Conservation (phyloP, 2,888 invertebrate genomes). For the Nomada fabriciana region DNA sequence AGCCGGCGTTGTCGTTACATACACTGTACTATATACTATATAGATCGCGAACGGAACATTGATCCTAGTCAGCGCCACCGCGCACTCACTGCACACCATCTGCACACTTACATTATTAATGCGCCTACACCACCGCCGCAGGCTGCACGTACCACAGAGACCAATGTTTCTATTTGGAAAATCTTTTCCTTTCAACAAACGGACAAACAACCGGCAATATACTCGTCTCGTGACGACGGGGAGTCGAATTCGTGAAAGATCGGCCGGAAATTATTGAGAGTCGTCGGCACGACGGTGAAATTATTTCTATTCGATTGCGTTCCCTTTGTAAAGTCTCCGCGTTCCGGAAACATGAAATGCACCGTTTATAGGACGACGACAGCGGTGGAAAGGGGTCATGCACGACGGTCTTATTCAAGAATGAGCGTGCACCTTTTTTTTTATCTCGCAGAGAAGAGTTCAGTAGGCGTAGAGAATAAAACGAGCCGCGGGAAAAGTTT, state of each 20-base stretch:
- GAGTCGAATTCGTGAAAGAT: background rate
- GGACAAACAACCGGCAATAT: conserved; percentile 30
- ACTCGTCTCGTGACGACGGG: background rate
- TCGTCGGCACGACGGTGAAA: background rate
- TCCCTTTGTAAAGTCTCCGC: background rate
- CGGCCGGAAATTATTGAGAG: background rate
- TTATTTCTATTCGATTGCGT: conserved; percentile 15
- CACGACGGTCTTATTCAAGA: background rate
- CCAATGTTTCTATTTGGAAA: conserved; percentile 68
- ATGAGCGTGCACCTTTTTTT: background rate
- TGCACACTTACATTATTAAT: conserved; percentile 83
- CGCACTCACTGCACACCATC: conserved; percentile 76
- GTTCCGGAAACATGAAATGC: conserved; percentile 18
- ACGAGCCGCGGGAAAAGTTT: conserved; percentile 22
- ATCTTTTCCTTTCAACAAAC: conserved; percentile 40
- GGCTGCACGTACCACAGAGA: conserved; percentile 54
- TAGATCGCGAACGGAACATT: conserved; percentile 76
- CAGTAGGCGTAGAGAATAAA: conserved; percentile 23
- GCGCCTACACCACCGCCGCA: conserved; percentile 72
- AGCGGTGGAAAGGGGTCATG: background rate
- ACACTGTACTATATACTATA: conserved; percentile 63
- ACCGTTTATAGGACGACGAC: conserved; percentile 26
- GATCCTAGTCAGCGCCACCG: conserved; percentile 79
- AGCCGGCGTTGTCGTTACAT: conserved; percentile 62
- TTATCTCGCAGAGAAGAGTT: conserved; percentile 6